These are phyloP conservation scores for Eleginops maclovinus DNA, from an alignment of 2,113 vertebrate species.

Conservation along the genomic window DNA sequence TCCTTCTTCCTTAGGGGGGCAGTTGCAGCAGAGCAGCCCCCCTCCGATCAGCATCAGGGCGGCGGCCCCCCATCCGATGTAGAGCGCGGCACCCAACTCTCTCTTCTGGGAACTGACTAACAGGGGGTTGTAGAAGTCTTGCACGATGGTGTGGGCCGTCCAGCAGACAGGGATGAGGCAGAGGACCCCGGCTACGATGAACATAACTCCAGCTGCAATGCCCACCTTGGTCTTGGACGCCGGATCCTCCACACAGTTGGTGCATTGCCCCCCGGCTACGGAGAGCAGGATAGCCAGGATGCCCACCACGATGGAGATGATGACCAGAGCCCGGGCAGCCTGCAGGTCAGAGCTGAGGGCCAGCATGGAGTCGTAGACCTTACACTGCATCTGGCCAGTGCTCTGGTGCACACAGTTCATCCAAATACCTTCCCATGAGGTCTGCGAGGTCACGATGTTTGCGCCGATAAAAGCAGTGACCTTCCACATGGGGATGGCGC, in stretches of 20 bases:
- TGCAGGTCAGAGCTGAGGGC: conserved; percentile 83
- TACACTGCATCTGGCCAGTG: conserved; percentile 88
- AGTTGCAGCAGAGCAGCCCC: conserved; percentile 81
- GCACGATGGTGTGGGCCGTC: conserved; percentile 79
- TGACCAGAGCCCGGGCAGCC: conserved; percentile 80
- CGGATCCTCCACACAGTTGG: conserved; percentile 81
- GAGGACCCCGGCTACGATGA: conserved; percentile 78
- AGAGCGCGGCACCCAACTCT: conserved; percentile 82
- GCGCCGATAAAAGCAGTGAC: conserved; percentile 84
- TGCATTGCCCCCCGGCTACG: conserved; percentile 83
- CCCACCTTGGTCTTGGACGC: conserved; percentile 78
- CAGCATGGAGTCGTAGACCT: conserved; percentile 86
- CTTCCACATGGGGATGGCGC: conserved; percentile 84
- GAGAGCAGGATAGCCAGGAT: conserved; percentile 81
- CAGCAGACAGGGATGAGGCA: conserved; percentile 83
- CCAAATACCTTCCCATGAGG: conserved; percentile 83
- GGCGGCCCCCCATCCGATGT: conserved; percentile 83
- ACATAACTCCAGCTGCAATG: conserved; percentile 75
- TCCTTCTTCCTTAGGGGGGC: conserved; percentile 64
- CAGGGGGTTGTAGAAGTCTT: conserved; percentile 83
- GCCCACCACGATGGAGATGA: conserved; percentile 81
- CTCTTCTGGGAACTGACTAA: conserved; percentile 70
- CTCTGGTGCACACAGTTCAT: conserved; percentile 85
- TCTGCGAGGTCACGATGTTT: conserved; percentile 84
- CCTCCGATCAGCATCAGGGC: conserved; percentile 84